These are phyloP conservation scores for Phaethon lepturus DNA, from an alignment of 2,113 vertebrate species.

Conservation along the genomic window DNA sequence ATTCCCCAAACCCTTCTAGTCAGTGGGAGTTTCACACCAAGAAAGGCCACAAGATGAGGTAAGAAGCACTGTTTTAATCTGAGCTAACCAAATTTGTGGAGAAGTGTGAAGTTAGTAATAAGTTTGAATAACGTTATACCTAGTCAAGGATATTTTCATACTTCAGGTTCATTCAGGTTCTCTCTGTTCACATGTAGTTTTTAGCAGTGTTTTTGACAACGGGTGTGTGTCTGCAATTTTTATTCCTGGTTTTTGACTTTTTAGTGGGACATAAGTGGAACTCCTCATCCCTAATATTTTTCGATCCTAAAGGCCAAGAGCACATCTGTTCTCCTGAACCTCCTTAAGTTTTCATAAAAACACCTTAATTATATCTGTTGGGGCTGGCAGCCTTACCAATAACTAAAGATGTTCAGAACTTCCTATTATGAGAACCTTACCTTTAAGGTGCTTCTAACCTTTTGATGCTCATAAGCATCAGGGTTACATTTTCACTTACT, in stretches of 20 bases:
- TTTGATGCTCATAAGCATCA: not conserved
- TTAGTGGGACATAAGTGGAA: not conserved
- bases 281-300: slow-evolving; percentile 23
- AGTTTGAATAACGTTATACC: slow-evolving; percentile 7
- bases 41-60: slow-evolving; percentile 56
- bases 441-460: not conserved
- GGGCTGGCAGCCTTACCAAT: not conserved
- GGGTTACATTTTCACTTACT: not conserved
- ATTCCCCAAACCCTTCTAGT: not conserved
- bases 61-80: slow-evolving; percentile 30
- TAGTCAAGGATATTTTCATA: slow-evolving; percentile 7
- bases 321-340: not conserved
- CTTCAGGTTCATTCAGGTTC: slow-evolving; percentile 36
- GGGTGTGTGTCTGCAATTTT: not conserved
- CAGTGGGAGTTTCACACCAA: slow-evolving; percentile 63
- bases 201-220: not conserved
- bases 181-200: not conserved
- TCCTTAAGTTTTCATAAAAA: not conserved
- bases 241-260: not conserved
- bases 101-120: slow-evolving; percentile 43
- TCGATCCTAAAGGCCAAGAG: not conserved
- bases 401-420: slow-evolving; percentile 3
- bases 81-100: slow-evolving; percentile 6
- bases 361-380: not conserved
- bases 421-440: not conserved